Evolutionary conservation across 2,113 vertebrate genomes (phyloP), one percentile per base, ranked within the genome.

Genomic region (Girardinichthys multiradiatus): DNA sequence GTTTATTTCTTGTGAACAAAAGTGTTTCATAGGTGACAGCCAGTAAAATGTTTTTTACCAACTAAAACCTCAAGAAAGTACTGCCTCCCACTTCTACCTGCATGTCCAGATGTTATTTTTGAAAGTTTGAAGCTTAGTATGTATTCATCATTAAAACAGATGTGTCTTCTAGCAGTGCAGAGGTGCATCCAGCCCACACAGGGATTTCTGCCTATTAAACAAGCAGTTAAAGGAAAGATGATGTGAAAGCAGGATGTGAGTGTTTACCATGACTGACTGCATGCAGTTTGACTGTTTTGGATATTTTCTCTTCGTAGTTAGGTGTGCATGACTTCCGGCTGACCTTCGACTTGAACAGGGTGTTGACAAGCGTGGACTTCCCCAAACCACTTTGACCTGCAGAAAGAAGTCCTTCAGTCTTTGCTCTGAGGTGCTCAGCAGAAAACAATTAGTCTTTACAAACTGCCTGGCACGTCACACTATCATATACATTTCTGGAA

Each of bases 301-400:
- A 94, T 27, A 93, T 95, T 21, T 90, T 92, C 24, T 94, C 93
- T 74, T 92, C 92, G 13, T 93, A 90, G 74, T 90, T 80, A 0
- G 94, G 87, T 2, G 84, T 89, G 0, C 92, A 92, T 26, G 96
- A 93, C 82, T 96, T 97, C 74, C 96, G 92, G 90, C 93, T 97
- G 84, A 98, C 93, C 91, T 97, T 97, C 83, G 97, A 98, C 90
- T 96, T 99, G 94, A 99, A 99, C 62, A 99, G 91, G 0, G 98
- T 99, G 95, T 98, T 98, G 83, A 99, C 95, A 87, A 99, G 95
- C 0, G 98, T 99, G 0, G 98, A 99, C 79, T 99, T 99, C n/a
- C 98, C 98, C 83, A 99, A 87, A 65, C 98, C 98, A 0, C 96
- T 98, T 91, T 99, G 97, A 92, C 98, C 98, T 99, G 91, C 0